Conservation (phyloP, 1,140 invertebrate genomes). For the Trachymyrmex cornetzi region DNA sequence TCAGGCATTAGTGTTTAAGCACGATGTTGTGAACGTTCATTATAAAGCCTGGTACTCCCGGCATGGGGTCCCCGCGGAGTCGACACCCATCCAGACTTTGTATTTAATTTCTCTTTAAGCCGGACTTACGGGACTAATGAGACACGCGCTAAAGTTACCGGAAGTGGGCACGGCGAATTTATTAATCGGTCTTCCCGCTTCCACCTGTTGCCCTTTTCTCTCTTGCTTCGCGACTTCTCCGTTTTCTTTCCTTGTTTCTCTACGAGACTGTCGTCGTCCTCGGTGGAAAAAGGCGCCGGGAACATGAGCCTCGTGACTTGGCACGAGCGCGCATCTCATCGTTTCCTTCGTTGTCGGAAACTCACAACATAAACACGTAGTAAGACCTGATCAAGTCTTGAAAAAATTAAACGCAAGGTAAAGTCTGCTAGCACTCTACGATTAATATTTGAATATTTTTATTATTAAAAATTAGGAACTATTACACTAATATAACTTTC, state of each 20-base stretch:
- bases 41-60: conserved; percentile 78
- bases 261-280: neutral
- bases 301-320: conserved; percentile 64
- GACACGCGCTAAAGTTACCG: conserved; percentile 80
- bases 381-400: neutral
- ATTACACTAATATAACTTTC: neutral
- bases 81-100: conserved; percentile 82
- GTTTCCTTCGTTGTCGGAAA: conserved; percentile 21
- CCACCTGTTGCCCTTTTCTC: neutral
- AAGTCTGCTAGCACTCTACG: neutral
- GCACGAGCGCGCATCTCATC: conserved; percentile 4
- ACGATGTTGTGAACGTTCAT: conserved; percentile 80
- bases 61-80: conserved; percentile 81
- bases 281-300: conserved; percentile 41
- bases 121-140: conserved; percentile 82
- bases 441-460: neutral
- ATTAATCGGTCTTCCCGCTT: conserved; percentile 73
- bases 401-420: conserved; percentile 1
- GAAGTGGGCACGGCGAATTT: conserved; percentile 79
- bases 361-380: neutral
- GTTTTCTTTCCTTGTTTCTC: neutral
- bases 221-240: neutral
- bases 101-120: conserved; percentile 83
- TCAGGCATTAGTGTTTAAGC: conserved; percentile 74
- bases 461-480: neutral